phyloP scores from a whole-genome alignment of 2,888 invertebrate genomes.

The Lapara coniferarum region DNA sequence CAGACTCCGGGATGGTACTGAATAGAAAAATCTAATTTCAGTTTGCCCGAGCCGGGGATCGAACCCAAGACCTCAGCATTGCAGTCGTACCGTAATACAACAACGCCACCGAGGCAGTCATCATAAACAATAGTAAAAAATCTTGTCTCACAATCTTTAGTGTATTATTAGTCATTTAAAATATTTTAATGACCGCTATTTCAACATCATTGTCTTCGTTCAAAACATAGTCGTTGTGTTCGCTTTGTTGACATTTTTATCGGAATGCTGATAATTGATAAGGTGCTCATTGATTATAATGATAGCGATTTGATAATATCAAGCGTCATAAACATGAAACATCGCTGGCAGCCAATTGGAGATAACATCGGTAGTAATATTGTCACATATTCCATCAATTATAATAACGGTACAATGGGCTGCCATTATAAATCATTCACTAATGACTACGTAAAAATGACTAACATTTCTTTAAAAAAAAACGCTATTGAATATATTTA shows the following conservation, averaged over 20 bases:
- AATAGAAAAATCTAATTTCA: too few relatives aligned
- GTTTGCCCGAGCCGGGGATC: too few relatives aligned
- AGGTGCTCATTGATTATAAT: not conserved
- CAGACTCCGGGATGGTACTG: too few relatives aligned
- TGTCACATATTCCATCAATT: slow-evolving; percentile 2
- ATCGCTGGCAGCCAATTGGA: not conserved
- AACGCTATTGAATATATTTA: too few relatives aligned
- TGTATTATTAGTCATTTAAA: not conserved
- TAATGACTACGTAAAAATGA: not conserved
- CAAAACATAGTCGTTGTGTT: not conserved
- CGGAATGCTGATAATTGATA: slow-evolving; percentile 4
- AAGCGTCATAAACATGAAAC: not conserved
- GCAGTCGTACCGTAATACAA: too few relatives aligned
- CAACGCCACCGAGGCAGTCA: too few relatives aligned
- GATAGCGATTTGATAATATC: not conserved
- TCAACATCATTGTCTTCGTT: not conserved
- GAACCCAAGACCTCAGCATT: too few relatives aligned
- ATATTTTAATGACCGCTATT: not conserved
- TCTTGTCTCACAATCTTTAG: not conserved
- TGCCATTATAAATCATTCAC: not conserved
- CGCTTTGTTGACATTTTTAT: slow-evolving; percentile 4
- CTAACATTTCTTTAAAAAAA: not conserved
- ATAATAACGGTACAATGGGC: not conserved
- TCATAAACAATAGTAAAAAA: not conserved
- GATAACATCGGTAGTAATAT: slow-evolving; percentile 3